A percentile compares a stretch with the other conserved stretches of the same genome.
Conservation (phyloP, 2,113 vertebrate species). For the Recurvirostra avosetta region DNA sequence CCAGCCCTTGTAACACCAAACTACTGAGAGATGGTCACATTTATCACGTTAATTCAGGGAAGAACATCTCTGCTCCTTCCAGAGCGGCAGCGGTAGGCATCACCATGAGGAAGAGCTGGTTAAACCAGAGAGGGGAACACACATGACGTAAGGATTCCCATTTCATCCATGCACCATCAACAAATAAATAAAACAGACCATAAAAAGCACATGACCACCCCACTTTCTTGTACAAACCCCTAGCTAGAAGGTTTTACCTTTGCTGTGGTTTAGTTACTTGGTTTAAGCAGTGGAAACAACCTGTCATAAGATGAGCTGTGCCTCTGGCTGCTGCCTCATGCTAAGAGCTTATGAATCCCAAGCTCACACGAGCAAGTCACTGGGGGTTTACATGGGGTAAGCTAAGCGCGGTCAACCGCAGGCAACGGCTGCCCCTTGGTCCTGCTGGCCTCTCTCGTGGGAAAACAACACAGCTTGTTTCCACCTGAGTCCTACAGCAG, state of each 20-base stretch:
- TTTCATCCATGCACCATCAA: background rate
- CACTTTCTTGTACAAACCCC: background rate
- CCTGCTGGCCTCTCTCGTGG: rapidly evolving
- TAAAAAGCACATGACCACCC: background rate
- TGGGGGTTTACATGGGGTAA: background rate
- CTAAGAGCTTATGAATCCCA: background rate
- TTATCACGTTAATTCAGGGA: background rate
- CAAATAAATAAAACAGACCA: background rate
- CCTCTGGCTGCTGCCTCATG: background rate
- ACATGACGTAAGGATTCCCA: background rate
- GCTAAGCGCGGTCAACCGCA: background rate
- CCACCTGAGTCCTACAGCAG: background rate
- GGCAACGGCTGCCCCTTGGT: background rate
- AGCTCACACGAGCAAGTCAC: background rate
- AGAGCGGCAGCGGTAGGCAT: background rate
- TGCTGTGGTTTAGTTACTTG: background rate
- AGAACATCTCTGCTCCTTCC: background rate
- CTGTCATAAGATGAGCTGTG: background rate
- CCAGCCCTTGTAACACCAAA: background rate
- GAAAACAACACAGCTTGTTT: background rate
- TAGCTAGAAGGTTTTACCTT: background rate
- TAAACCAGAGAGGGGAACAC: background rate
- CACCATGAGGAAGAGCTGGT: background rate
- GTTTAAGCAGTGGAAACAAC: background rate
- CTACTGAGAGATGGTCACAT: background rate